Evolutionary conservation across 2,113 vertebrate species (phyloP).

Genomic region (Ascaphus truei): DNA sequence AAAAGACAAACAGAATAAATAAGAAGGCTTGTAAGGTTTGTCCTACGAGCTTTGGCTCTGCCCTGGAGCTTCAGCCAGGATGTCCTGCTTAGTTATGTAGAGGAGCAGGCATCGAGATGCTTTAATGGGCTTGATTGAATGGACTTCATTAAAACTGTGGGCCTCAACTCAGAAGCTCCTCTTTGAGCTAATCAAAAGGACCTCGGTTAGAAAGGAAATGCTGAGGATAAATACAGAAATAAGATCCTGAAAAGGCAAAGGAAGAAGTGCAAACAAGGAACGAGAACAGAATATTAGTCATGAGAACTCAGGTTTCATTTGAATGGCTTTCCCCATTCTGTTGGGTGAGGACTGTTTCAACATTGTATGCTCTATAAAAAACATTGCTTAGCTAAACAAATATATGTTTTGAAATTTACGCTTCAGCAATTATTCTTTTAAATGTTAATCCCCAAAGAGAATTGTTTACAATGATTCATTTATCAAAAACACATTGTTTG

Average conservation of each 20-base stretch:
- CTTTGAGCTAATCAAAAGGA: slow-evolving; percentile 41
- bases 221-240: slow-evolving; percentile 34
- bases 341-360: slow-evolving; percentile 29
- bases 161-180: slow-evolving; percentile 9
- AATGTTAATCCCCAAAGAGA: slow-evolving; percentile 28
- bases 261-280: slow-evolving; percentile 27
- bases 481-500: slow-evolving; percentile 3
- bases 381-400: slow-evolving; percentile 35
- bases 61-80: neutral
- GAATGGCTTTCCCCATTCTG: slow-evolving; percentile 26
- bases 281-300: slow-evolving; percentile 13
- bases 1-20: neutral
- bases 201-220: slow-evolving; percentile 27
- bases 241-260: slow-evolving; percentile 24
- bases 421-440: slow-evolving; percentile 34
- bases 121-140: slow-evolving; percentile 35
- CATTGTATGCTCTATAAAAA: slow-evolving; percentile 30
- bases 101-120: slow-evolving; percentile 25
- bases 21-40: slow-evolving; percentile 4
- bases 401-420: slow-evolving; percentile 36
- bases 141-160: slow-evolving; percentile 40
- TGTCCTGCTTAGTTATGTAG: slow-evolving; percentile 16
- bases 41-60: neutral
- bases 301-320: slow-evolving; percentile 30
- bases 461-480: slow-evolving; percentile 34